Base-by-base conservation (phyloP, 2,797 vertebrate species). In the Onychomys torridus region DNA sequence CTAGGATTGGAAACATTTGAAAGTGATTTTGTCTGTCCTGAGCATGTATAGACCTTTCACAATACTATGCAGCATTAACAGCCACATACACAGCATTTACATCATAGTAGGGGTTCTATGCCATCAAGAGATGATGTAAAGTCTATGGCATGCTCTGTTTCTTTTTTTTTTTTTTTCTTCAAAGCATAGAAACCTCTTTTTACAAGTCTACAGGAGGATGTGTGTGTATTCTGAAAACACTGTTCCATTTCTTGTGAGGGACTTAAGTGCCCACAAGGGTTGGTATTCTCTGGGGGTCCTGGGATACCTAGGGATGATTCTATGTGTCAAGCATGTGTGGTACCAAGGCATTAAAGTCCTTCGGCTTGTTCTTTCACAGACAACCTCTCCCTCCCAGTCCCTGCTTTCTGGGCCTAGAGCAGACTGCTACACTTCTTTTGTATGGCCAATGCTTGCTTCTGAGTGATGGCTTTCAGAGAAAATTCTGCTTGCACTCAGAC, bases 401-500 rank as follows among this genome's bases (percentile, higher is more conserved):
- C 43, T 1, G 4, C 37, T 49, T 77, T 52, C 87, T 12, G n/a
- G 25, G 29, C 34, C 67, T 2, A 0, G 16, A 71, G 2, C 63
- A 61, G 85, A 65, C 65, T 40, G 10, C 59, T 4, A 0, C 0
- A 0, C 2, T 0, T 1, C 6, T 12, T 40, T 17, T 17, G 10
- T 0, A 1, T 1, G 4, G 0, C 0, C 43, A 40, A 3, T 6
- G 13, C 2, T 14, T 59, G 3, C 9, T 37, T 8, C 2, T 21
- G 32, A 10, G 12, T 2, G 2, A 40, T 0, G 12, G 9, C 49
- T 55, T 32, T 69, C 43, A 23, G 3, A 75, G 89, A 40, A 84
- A 43, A 3, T 46, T 19, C 16, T 14, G 0, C 43, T 40, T 65
- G 17, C 21, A 0, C 59, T 9, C n/a, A 19, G 10, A 6, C 13